These are phyloP conservation scores for Nemapogon koenigi DNA, from an alignment of 2,888 invertebrate genomes.

Conservation along the genomic window DNA sequence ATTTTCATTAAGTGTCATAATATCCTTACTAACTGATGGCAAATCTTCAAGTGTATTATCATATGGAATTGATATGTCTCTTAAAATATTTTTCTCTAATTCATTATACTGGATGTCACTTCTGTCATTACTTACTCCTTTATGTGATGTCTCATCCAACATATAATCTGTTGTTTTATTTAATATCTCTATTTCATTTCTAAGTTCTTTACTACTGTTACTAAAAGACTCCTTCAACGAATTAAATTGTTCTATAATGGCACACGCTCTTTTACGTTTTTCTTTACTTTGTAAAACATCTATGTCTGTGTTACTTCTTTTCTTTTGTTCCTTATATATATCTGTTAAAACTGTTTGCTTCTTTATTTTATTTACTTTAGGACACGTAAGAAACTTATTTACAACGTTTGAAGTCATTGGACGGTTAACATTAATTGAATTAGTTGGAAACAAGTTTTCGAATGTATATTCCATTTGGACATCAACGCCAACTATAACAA, in stretches of 20 bases:
- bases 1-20: slow-evolving; percentile 20
- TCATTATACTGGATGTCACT: too few species aligned
- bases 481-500: slow-evolving; percentile 62
- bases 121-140: too few species aligned
- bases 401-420: slow-evolving; percentile 3
- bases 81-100: too few species aligned
- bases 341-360: slow-evolving; percentile 30
- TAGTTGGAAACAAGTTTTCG: slow-evolving; percentile 19
- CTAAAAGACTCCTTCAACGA: slow-evolving; percentile 34
- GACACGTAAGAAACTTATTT: neutral
- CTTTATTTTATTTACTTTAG: slow-evolving; percentile 15
- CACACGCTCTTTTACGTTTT: slow-evolving; percentile 40
- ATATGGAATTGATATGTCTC: too few species aligned
- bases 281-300: slow-evolving; percentile 31
- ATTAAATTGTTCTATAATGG: slow-evolving; percentile 33
- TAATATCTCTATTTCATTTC: slow-evolving; percentile 22
- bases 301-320: slow-evolving; percentile 24
- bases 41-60: slow-evolving; percentile 10
- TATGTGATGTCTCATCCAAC: slow-evolving; percentile 9
- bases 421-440: slow-evolving; percentile 15
- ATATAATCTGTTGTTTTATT: slow-evolving; percentile 21
- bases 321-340: slow-evolving; percentile 34
- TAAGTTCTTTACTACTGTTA: slow-evolving; percentile 27
- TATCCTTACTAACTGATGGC: slow-evolving; percentile 12
- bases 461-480: slow-evolving; percentile 37